Conservation (phyloP, 2,797 vertebrate species). For the Rhyacichthys aspro region DNA sequence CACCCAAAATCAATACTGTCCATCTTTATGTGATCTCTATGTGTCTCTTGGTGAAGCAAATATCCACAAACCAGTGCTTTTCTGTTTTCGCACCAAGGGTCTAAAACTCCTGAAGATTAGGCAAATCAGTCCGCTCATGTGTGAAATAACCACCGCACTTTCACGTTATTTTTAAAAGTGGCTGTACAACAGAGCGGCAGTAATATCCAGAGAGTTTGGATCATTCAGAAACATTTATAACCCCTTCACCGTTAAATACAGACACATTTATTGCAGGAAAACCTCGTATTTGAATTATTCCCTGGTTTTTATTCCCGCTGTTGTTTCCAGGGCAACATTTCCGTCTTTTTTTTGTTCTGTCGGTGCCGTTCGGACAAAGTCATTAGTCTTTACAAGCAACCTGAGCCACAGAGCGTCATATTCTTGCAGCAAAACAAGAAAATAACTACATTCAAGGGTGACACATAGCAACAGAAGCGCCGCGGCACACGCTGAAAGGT, state of each 20-base stretch:
- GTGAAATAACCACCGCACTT: neutral
- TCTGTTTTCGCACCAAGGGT: neutral
- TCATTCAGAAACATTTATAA: neutral
- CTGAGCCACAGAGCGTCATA: neutral
- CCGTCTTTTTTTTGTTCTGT: neutral
- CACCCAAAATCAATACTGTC: too few relatives aligned
- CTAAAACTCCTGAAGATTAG: neutral
- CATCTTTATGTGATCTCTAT: too few relatives aligned
- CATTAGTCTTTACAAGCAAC: conserved; percentile 6
- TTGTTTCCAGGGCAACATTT: neutral
- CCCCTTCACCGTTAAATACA: too few relatives aligned
- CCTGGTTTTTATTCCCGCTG: neutral
- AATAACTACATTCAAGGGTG: neutral
- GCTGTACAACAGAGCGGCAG: neutral
- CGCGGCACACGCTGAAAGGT: neutral
- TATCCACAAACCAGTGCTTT: neutral
- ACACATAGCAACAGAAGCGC: neutral
- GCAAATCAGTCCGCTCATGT: neutral
- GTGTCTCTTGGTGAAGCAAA: too few relatives aligned
- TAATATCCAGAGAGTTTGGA: neutral
- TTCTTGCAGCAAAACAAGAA: neutral
- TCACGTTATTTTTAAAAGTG: neutral
- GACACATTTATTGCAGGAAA: too few relatives aligned
- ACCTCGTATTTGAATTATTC: neutral
- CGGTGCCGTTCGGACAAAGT: conserved; percentile 1